Evolutionary conservation across 2,797 vertebrate genomes (phyloP).

Genomic region (Enteromius argenteus): DNA sequence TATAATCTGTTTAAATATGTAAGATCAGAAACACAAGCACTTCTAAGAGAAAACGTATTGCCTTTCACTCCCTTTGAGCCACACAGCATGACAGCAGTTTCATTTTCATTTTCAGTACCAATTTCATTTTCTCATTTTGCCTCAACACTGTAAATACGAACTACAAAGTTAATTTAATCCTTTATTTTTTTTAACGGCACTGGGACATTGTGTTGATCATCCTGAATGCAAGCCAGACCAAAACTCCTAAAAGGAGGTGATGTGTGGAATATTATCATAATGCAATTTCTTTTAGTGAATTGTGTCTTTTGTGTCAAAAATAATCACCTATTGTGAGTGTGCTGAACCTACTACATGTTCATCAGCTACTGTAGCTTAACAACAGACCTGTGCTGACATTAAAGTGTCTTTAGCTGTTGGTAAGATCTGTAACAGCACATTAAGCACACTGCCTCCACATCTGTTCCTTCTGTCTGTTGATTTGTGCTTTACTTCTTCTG

Average conservation of each 20-base stretch:
- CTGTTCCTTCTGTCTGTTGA: not conserved
- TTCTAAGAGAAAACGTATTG: not conserved
- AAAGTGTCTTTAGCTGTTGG: constrained; percentile 26
- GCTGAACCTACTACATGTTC: not conserved
- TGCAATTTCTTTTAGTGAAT: not conserved
- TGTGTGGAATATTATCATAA: not conserved
- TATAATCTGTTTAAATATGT: constrained; percentile 18
- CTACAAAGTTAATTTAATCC: not conserved
- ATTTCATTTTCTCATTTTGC: constrained; percentile 1
- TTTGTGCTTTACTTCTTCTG: constrained; percentile 27
- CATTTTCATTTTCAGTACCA: not conserved
- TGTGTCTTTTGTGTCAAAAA: not conserved
- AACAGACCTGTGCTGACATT: constrained; percentile 10
- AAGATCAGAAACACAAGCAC: not conserved
- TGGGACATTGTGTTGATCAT: not conserved
- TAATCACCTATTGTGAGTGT: not conserved
- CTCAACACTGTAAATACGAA: constrained; percentile 5
- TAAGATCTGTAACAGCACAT: not conserved
- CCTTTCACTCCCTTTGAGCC: not conserved
- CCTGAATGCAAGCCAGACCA: constrained; percentile 11
- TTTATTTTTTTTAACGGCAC: constrained; percentile 12
- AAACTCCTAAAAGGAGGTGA: not conserved
- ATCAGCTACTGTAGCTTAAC: constrained; percentile 18
- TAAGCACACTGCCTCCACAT: not conserved
- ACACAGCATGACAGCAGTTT: constrained; percentile 3